Conservation (phyloP, 2,888 invertebrate genomes). For the Neoaliturus tenellus region DNA sequence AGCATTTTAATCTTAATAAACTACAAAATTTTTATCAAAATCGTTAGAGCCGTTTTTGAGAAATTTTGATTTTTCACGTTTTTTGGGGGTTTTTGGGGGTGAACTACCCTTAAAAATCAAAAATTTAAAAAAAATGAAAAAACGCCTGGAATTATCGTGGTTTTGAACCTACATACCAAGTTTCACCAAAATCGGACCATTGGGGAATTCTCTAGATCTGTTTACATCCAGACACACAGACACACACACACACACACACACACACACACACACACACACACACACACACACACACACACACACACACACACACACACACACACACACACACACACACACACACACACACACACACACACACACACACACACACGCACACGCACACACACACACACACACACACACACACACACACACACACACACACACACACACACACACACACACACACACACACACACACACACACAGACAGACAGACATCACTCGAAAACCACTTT, state of each 20-base stretch:
- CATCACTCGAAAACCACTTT: neutral
- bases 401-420: constrained; percentile 53
- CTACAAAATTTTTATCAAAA: too few species aligned
- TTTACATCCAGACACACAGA: constrained; percentile 44
- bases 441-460: constrained; percentile 52
- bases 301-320: constrained; percentile 52
- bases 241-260: constrained; percentile 52
- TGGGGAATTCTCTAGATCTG: too few species aligned
- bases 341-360: constrained; percentile 51
- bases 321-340: constrained; percentile 50
- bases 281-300: constrained; percentile 52
- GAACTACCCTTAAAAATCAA: too few species aligned
- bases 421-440: constrained; percentile 54
- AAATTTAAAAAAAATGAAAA: too few species aligned
- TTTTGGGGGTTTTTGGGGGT: too few species aligned
- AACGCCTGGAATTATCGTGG: too few species aligned
- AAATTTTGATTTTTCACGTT: too few species aligned
- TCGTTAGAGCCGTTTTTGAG: too few species aligned
- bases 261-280: constrained; percentile 52
- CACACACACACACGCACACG: constrained; percentile 53
- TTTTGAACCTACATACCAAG: too few species aligned
- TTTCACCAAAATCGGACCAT: too few species aligned
- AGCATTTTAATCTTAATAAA: too few species aligned
- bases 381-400: constrained; percentile 53
- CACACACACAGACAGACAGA: constrained; percentile 36